These are phyloP conservation scores for Orthonevra nobilis DNA, from an alignment of 2,888 invertebrate species.

Conservation along the genomic window DNA sequence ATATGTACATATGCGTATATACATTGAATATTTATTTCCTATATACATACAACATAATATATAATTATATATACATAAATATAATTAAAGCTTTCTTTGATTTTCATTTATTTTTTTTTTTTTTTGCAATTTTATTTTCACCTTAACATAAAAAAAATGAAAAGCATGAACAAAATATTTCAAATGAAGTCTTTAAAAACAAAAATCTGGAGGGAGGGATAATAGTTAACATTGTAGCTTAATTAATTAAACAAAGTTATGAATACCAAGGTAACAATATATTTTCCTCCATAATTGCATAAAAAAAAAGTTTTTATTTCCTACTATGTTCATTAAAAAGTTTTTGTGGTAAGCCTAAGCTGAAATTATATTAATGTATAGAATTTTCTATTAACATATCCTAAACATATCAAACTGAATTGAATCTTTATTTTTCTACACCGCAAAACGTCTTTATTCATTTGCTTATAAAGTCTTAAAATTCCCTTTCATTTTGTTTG, in stretches of 20 bases:
- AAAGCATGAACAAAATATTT: constrained; percentile 1
- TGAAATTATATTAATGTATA: background rate
- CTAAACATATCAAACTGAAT: constrained; percentile 61
- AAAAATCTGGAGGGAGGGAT: constrained; percentile 60
- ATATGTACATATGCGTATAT: constrained; percentile 21
- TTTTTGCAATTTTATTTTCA: constrained; percentile 3
- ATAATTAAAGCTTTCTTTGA: constrained; percentile 1
- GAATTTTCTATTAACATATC: constrained; percentile 58
- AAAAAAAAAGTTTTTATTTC: background rate
- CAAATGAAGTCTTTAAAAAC: constrained; percentile 21
- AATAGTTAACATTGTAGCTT: constrained; percentile 72
- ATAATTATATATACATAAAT: constrained; percentile 35
- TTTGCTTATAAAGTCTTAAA: constrained; percentile 2
- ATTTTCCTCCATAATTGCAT: constrained; percentile 39
- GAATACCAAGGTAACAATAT: constrained; percentile 34
- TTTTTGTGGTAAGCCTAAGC: constrained; percentile 39
- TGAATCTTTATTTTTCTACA: constrained; percentile 38
- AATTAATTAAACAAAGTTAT: constrained; percentile 37
- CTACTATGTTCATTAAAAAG: background rate
- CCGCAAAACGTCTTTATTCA: too few species aligned
- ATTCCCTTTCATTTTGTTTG: background rate
- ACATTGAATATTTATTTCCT: too few species aligned
- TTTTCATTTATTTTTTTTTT: constrained; percentile 11
- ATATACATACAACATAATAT: constrained; percentile 26
- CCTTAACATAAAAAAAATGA: background rate